These are phyloP conservation scores for Calephelis nemesis DNA, from an alignment of 1,140 invertebrate genomes.

Conservation along the genomic window DNA sequence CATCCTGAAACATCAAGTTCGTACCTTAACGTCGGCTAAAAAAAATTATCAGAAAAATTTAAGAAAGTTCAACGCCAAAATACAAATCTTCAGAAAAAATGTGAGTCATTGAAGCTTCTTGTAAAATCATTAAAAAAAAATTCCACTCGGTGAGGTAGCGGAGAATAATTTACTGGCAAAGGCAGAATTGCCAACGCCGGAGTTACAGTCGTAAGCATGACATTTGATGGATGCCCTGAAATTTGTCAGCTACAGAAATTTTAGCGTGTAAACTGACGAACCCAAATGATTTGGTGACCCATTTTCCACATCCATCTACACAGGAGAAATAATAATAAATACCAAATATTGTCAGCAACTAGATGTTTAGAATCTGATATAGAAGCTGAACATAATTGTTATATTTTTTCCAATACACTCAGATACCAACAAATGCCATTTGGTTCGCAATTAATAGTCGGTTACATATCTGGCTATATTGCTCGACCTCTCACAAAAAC, in stretches of 20 bases:
- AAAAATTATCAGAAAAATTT: slow-evolving; percentile 18
- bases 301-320: background rate
- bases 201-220: background rate
- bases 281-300: slow-evolving; percentile 19
- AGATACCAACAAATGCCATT: background rate
- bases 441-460: background rate
- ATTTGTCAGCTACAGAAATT: slow-evolving; percentile 22
- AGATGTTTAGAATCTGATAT: background rate
- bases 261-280: slow-evolving; percentile 26
- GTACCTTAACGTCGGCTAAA: slow-evolving; percentile 1
- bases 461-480: slow-evolving; percentile 6
- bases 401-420: background rate
- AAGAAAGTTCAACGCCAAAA: slow-evolving; percentile 22
- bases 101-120: background rate
- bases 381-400: background rate
- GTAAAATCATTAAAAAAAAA: background rate
- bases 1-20: too few species aligned
- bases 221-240: slow-evolving; percentile 27
- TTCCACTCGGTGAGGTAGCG: background rate
- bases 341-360: slow-evolving; percentile 7
- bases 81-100: slow-evolving; percentile 20
- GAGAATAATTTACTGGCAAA: background rate
- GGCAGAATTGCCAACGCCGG: background rate
- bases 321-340: background rate
- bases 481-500: background rate